phyloP scores from a whole-genome alignment of 2,888 invertebrate species.

The Rhingia rostrata region DNA sequence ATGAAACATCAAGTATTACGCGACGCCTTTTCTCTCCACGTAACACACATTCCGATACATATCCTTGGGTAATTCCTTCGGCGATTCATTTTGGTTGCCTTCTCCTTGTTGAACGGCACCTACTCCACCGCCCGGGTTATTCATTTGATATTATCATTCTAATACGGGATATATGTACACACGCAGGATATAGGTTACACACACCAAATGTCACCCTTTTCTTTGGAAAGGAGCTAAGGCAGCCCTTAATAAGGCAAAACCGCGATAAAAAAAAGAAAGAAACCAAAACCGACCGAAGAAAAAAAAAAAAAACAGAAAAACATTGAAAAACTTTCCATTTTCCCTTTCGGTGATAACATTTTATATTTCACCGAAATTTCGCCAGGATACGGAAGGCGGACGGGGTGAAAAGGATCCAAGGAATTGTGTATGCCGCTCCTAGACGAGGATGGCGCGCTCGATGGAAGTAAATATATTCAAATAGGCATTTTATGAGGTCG shows the following conservation, averaged over 20 bases:
- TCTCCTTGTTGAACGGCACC: background rate
- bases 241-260: slow-evolving; percentile 25
- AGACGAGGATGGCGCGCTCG: slow-evolving; percentile 5
- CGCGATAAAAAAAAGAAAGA: slow-evolving; percentile 21
- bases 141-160: slow-evolving; percentile 70
- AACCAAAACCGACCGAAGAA: background rate
- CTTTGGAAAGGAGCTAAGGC: slow-evolving; percentile 3
- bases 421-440: background rate
- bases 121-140: slow-evolving; percentile 27
- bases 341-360: slow-evolving; percentile 71
- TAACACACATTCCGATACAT: slow-evolving; percentile 69
- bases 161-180: slow-evolving; percentile 39
- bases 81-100: slow-evolving; percentile 3
- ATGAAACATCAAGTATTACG: slow-evolving; percentile 67
- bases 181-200: slow-evolving; percentile 54
- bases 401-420: slow-evolving; percentile 27
- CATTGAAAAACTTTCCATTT: slow-evolving; percentile 73
- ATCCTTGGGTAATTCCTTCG: slow-evolving; percentile 54
- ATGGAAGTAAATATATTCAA: slow-evolving; percentile 66
- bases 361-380: slow-evolving; percentile 56
- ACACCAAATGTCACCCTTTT: slow-evolving; percentile 67
- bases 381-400: background rate
- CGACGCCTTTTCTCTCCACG: slow-evolving; percentile 51
- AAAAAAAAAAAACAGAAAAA: slow-evolving; percentile 51
- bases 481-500: slow-evolving; percentile 72